Evolutionary conservation across 2,113 vertebrate genomes (phyloP).

Genomic region (Mirounga angustirostris): DNA sequence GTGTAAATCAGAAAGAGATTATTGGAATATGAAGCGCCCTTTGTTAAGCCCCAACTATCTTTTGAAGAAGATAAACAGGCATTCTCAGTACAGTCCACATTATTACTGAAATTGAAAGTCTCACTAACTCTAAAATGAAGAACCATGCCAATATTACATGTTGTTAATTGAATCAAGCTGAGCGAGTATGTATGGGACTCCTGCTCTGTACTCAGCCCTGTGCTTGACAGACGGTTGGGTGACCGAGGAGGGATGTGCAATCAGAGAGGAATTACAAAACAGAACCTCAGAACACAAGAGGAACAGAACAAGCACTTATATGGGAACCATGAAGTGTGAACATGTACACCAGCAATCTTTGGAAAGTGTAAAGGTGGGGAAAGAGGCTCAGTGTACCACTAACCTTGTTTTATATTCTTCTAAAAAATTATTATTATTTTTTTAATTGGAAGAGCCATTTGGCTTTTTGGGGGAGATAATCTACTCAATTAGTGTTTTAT

Average conservation of each 20-base stretch:
- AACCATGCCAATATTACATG: not conserved
- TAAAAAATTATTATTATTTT: not conserved
- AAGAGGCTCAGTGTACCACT: not conserved
- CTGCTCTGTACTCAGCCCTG: not conserved
- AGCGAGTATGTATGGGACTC: not conserved
- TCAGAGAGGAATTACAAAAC: not conserved
- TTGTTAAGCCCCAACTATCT: not conserved
- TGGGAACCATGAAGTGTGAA: not conserved
- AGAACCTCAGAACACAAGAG: not conserved
- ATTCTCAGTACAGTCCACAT: not conserved
- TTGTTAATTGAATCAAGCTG: slow-evolving; percentile 10
- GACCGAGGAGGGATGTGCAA: not conserved
- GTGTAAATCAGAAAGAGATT: not conserved
- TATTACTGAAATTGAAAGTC: slow-evolving; percentile 21
- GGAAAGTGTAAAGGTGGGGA: not conserved
- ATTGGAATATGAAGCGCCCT: not conserved
- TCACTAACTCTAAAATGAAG: not conserved
- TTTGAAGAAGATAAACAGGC: not conserved
- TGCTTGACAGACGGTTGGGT: not conserved
- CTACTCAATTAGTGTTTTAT: not conserved
- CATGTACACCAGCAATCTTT: not conserved
- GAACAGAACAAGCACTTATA: not conserved
- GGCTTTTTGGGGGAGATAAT: not conserved
- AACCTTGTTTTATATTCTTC: not conserved
- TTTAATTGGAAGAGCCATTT: not conserved